These are phyloP conservation scores for Cromileptes altivelis DNA, from an alignment of 2,113 vertebrate species.

Conservation along the genomic window DNA sequence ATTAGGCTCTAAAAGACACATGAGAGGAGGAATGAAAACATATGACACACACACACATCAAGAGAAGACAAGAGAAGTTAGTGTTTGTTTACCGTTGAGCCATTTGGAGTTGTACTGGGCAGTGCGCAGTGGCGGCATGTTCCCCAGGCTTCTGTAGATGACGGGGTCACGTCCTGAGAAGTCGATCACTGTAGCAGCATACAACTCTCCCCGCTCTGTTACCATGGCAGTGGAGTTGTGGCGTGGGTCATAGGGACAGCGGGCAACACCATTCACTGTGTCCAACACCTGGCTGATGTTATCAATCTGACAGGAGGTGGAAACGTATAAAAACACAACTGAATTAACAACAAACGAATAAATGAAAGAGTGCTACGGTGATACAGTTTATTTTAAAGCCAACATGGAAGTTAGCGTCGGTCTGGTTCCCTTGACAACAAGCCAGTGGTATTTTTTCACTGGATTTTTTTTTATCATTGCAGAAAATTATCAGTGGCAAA, in stretches of 20 bases:
- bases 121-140: constrained; percentile 91
- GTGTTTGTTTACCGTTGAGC: constrained; percentile 90
- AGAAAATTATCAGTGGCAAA: too few species aligned
- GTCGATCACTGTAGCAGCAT: constrained; percentile 96
- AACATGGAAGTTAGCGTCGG: too few species aligned
- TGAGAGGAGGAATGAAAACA: not conserved
- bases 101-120: constrained; percentile 99
- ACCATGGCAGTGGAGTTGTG: constrained; percentile 97
- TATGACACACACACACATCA: not conserved
- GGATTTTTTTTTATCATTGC: too few species aligned
- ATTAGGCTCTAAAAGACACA: constrained; percentile 88
- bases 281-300: constrained; percentile 91
- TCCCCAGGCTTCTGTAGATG: constrained; percentile 94
- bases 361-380: too few species aligned
- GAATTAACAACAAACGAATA: not conserved
- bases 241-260: constrained; percentile 95
- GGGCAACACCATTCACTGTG: constrained; percentile 94
- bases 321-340: not conserved
- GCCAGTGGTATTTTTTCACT: too few species aligned
- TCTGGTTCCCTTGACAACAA: too few species aligned
- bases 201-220: constrained; percentile 92
- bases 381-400: too few species aligned
- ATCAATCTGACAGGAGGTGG: constrained; percentile 78
- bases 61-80: rapidly evolving
- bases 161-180: constrained; percentile 96